A percentile compares a stretch with the other conserved stretches of the same genome.
Evolutionary conservation across 2,797 vertebrate species (phyloP).

Genomic region (Anolis apletophallus): DNA sequence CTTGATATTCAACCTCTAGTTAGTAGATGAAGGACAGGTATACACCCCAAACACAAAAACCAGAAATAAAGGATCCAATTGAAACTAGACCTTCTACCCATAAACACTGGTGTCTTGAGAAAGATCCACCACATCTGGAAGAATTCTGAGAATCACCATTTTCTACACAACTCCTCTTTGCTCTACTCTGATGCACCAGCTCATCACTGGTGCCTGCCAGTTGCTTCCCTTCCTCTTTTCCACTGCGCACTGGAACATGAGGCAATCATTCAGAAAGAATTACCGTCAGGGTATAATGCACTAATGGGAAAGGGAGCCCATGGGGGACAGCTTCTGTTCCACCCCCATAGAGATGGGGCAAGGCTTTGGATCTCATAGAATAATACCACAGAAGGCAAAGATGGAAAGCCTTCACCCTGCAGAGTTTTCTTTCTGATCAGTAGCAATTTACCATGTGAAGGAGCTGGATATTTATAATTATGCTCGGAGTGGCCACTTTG

Average conservation of each 20-base stretch:
- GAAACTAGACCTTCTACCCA: neutral
- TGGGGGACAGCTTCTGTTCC: neutral
- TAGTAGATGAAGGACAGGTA: neutral
- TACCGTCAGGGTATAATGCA: constrained; percentile 51
- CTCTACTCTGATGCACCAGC: neutral
- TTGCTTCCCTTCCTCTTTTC: neutral
- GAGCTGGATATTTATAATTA: constrained; percentile 78
- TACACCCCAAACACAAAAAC: neutral
- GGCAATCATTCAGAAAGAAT: constrained; percentile 44
- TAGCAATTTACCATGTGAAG: constrained; percentile 72
- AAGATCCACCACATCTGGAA: neutral
- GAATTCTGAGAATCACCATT: neutral
- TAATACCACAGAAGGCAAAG: constrained; percentile 50
- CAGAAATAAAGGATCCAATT: neutral
- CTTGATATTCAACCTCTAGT: neutral
- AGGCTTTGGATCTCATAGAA: neutral
- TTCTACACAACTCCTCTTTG: constrained; percentile 2
- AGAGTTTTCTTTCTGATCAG: constrained; percentile 62
- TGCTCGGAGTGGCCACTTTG: constrained; percentile 81
- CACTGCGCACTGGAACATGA: constrained; percentile 4
- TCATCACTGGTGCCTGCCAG: constrained; percentile 5
- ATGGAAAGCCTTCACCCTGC: constrained; percentile 49
- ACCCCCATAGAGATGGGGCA: neutral
- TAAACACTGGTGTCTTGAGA: neutral
- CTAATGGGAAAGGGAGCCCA: constrained; percentile 39